Base-by-base conservation (phyloP, 2,113 vertebrate genomes). In the Talpa occidentalis region DNA sequence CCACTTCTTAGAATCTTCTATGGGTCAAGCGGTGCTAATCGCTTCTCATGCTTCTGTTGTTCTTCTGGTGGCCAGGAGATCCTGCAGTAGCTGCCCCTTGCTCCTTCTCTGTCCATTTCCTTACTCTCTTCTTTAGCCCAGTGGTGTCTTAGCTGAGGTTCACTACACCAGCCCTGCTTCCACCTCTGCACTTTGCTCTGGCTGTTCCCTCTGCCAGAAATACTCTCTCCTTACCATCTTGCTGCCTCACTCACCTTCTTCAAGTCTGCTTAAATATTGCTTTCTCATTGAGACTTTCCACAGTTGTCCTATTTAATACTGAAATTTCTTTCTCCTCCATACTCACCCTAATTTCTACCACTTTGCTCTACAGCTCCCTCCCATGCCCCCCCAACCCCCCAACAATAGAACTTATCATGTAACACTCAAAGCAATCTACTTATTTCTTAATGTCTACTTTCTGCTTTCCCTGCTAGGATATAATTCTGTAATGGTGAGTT, bases 11-110 rank as follows among this genome's bases (percentile, higher is more conserved):
- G 40, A 49, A 40, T 10, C 40, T 26, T 49, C 56, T 10, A 0
- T 2, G 15, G 74, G 11, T 30, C 83, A 78, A 5, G 26, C 49
- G 10, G 26, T 37, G 40, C 12, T 12, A 1, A 49, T 32, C 62
- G 6, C 19, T 26, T 66, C 15, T 6, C 5, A 4, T 1, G 12
- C 10, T 10, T 5, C 0, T 64, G 37, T 0, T 66, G 37, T 32
- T 44, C 74, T 62, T 8, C n/a, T 2, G 40, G 42, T 6, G 26
- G 26, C 32, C 67, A 2, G n/a, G 37, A 26, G 80, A 17, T 26
- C 78, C 32, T 28, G 1, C 0, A 12, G n/a, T 24, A 32, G 44
- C 7, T 32, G 37, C 7, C 26, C 60, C 17, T 62, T 30, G 8
- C n/a, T 64, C 35, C 19, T 69, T 82, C 42, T 62, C 80, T 59